A percentile compares a stretch with the other conserved stretches of the same genome.
Evolutionary conservation across 2,113 vertebrate genomes (phyloP).

Genomic region (Scatophagus argus): DNA sequence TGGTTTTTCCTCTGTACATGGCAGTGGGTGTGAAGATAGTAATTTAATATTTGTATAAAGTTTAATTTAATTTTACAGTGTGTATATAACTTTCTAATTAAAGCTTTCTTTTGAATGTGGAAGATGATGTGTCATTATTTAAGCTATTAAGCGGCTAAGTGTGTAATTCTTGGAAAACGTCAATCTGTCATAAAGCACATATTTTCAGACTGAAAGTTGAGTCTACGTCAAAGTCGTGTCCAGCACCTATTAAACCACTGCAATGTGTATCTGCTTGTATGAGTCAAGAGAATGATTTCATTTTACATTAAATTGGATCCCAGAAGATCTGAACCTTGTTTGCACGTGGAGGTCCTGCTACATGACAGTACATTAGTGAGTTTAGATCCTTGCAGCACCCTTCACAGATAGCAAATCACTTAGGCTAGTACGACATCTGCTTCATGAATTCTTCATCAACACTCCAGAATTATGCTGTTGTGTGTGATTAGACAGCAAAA

Average conservation of each 20-base stretch:
- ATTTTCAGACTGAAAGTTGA: neutral
- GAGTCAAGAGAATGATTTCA: neutral
- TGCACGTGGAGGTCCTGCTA: slow-evolving; percentile 16
- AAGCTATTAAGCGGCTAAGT: too few relatives aligned
- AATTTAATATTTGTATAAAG: slow-evolving; percentile 99
- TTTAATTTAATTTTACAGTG: slow-evolving; percentile 99
- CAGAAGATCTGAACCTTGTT: slow-evolving; percentile 14
- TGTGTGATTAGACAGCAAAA: neutral
- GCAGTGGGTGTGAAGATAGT: slow-evolving; percentile 99
- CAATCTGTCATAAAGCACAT: neutral
- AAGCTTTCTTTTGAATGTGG: slow-evolving; percentile 94
- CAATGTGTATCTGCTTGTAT: slow-evolving; percentile 6
- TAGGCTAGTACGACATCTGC: neutral
- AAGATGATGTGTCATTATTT: slow-evolving; percentile 47
- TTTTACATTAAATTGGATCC: slow-evolving; percentile 36
- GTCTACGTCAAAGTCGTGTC: neutral
- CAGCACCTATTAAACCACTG: neutral
- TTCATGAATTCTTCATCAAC: neutral
- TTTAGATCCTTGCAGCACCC: neutral
- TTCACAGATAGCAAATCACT: neutral
- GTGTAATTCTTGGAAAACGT: neutral
- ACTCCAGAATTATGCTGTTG: neutral
- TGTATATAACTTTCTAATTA: slow-evolving; percentile 99
- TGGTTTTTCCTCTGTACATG: slow-evolving; percentile 92
- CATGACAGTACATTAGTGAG: neutral